These are phyloP conservation scores for Caenorhabditis becei DNA, from an alignment of 2,888 invertebrate species.

Conservation along the genomic window DNA sequence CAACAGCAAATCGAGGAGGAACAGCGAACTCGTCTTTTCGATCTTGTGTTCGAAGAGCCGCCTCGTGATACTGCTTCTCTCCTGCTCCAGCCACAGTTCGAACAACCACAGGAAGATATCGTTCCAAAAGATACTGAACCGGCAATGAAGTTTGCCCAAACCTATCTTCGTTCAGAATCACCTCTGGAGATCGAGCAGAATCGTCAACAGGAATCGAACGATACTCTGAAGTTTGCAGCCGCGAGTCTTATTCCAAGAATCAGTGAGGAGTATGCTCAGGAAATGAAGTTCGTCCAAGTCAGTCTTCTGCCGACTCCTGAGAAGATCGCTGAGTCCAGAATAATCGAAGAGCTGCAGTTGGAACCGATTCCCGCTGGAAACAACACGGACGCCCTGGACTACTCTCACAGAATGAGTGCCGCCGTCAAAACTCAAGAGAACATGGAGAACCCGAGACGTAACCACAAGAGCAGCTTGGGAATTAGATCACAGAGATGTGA, in stretches of 20 bases:
- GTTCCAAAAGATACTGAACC: neutral
- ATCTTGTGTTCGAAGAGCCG: neutral
- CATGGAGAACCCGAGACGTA: conserved; percentile 14
- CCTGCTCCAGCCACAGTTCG: neutral
- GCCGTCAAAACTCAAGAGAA: neutral
- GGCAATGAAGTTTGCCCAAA: neutral
- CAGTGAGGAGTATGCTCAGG: neutral
- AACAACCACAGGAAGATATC: too few relatives aligned
- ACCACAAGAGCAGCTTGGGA: conserved; percentile 40
- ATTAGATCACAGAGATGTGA: neutral
- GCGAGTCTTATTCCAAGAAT: neutral
- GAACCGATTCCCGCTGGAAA: conserved; percentile 9
- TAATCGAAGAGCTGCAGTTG: conserved; percentile 14
- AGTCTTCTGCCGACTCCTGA: conserved; percentile 12
- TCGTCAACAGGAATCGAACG: neutral
- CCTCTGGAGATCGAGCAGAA: neutral
- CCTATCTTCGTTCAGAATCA: neutral
- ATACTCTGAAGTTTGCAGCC: neutral
- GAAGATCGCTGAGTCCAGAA: neutral
- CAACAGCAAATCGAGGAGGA: neutral
- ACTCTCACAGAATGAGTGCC: neutral
- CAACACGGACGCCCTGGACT: neutral
- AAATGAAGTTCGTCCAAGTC: neutral
- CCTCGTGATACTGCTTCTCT: neutral
- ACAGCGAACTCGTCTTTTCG: neutral